phyloP scores from a whole-genome alignment of 1,140 invertebrate genomes.

The Belonocnema kinseyi region DNA sequence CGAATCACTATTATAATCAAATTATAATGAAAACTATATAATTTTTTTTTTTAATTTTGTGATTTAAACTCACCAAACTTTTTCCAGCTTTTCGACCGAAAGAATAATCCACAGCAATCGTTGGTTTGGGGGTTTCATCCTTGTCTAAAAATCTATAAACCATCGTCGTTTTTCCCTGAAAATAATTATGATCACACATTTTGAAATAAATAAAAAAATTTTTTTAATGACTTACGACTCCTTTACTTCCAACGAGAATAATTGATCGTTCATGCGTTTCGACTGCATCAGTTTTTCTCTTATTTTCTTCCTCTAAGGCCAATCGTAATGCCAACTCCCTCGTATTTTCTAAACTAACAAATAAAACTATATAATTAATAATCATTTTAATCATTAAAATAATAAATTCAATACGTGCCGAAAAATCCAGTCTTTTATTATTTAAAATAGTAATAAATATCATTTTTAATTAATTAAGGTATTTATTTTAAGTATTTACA shows the following conservation, averaged over 20 bases:
- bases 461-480: no score
- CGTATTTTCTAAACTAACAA: slow-evolving; percentile 52
- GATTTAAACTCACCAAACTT: slow-evolving; percentile 79
- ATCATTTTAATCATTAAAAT: no score
- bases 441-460: no score
- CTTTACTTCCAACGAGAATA: slow-evolving; percentile 77
- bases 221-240: slow-evolving; percentile 71
- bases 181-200: slow-evolving; percentile 47
- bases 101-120: slow-evolving; percentile 90
- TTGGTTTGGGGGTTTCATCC: slow-evolving; percentile 85
- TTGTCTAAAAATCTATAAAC: slow-evolving; percentile 89
- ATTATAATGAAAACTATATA: no score
- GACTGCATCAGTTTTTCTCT: slow-evolving; percentile 57
- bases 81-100: slow-evolving; percentile 87
- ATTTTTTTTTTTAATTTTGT: no score
- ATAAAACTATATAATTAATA: slow-evolving; percentile 27
- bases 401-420: no score
- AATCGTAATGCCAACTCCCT: slow-evolving; percentile 54
- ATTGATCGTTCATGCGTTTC: slow-evolving; percentile 74
- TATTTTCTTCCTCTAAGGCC: slow-evolving; percentile 57
- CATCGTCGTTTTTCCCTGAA: slow-evolving; percentile 89
- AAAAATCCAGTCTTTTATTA: no score
- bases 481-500: no score
- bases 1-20: no score
- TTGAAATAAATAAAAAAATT: slow-evolving; percentile 21